phyloP scores from a whole-genome alignment of 2,888 invertebrate genomes.

The Chloroclystis v-ata region DNA sequence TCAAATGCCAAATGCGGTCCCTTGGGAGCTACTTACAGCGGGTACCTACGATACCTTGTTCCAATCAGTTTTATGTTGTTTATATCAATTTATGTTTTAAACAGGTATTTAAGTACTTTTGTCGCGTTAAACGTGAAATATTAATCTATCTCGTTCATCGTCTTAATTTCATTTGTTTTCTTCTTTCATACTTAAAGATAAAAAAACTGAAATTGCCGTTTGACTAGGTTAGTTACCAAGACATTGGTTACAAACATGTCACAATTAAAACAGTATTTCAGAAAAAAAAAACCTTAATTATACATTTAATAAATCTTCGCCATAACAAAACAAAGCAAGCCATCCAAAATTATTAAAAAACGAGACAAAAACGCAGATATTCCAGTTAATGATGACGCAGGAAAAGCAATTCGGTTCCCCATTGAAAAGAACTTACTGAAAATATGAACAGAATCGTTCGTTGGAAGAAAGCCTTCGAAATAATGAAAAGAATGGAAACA shows the following conservation, averaged over 20 bases:
- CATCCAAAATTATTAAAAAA: constrained; percentile 20
- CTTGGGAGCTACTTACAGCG: constrained; percentile 50
- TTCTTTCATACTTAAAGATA: too few relatives aligned
- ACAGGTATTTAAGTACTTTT: too few relatives aligned
- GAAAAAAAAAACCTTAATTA: too few relatives aligned
- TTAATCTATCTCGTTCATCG: too few relatives aligned
- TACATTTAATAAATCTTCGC: too few relatives aligned
- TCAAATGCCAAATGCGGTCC: constrained; percentile 60
- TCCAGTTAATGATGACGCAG: constrained; percentile 72
- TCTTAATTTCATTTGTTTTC: too few relatives aligned
- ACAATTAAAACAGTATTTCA: too few relatives aligned
- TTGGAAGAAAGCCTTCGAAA: constrained; percentile 65
- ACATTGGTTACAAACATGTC: too few relatives aligned
- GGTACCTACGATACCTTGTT: constrained; percentile 4
- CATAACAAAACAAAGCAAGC: constrained; percentile 21
- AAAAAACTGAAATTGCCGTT: too few relatives aligned
- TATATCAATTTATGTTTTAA: neutral
- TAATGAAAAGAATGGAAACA: constrained; percentile 71
- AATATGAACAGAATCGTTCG: constrained; percentile 67
- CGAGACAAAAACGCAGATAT: constrained; percentile 26
- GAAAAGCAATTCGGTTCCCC: constrained; percentile 60
- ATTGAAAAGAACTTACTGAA: constrained; percentile 58
- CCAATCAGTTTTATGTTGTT: constrained; percentile 8
- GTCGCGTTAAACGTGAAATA: too few relatives aligned
- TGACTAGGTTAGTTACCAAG: too few relatives aligned